A percentile compares a stretch with the other conserved stretches of the same genome.
Conservation (phyloP, 2,797 vertebrate genomes). For the Telmatherina bonti region DNA sequence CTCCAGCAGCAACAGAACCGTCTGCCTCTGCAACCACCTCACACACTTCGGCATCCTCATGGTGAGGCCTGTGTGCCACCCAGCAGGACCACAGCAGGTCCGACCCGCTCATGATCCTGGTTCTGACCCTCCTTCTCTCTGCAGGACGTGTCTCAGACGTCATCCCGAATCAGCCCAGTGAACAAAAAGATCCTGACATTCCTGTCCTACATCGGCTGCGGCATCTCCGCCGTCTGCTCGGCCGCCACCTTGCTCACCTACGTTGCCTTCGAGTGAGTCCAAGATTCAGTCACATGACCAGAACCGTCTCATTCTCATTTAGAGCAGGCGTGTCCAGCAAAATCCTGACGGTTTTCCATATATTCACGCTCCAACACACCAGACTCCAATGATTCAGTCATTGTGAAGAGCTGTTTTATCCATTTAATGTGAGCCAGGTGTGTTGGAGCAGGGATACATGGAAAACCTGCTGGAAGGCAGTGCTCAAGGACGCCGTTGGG, state of each 20-base stretch:
- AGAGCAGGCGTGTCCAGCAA: no score
- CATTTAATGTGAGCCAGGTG: no score
- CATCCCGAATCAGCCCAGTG: slow-evolving; percentile 77
- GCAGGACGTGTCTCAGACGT: slow-evolving; percentile 88
- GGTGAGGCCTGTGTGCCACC: slow-evolving; percentile 76
- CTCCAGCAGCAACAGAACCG: slow-evolving; percentile 84
- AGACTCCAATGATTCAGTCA: no score
- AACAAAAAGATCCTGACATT: slow-evolving; percentile 91
- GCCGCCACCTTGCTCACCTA: slow-evolving; percentile 97
- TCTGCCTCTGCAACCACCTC: slow-evolving; percentile 94
- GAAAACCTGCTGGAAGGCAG: no score
- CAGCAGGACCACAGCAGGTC: background rate
- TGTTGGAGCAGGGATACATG: no score
- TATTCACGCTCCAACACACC: no score
- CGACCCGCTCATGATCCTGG: no score
- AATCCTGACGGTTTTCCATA: no score
- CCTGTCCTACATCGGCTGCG: slow-evolving; percentile 94
- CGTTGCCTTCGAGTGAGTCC: slow-evolving; percentile 95
- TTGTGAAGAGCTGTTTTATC: no score
- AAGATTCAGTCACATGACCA: background rate
- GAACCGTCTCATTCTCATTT: no score
- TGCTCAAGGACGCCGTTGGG: no score
- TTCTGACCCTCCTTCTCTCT: slow-evolving; percentile 19
- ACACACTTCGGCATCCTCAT: slow-evolving; percentile 97
- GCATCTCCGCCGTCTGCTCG: slow-evolving; percentile 94